Evolutionary conservation across 2,113 vertebrate species (phyloP).

Genomic region (Tylochromis polylepis): DNA sequence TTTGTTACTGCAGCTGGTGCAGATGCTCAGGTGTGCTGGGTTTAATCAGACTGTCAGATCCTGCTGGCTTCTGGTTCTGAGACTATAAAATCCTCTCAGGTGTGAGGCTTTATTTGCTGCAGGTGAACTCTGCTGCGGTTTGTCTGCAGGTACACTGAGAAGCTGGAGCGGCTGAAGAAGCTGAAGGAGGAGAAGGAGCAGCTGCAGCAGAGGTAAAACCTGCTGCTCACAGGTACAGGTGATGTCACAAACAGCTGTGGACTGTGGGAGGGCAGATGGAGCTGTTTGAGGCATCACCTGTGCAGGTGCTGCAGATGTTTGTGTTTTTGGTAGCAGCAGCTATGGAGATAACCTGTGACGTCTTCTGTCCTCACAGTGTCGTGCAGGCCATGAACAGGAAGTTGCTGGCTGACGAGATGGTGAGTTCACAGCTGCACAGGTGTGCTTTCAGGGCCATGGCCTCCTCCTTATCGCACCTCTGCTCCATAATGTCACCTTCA

Average conservation of each 20-base stretch:
- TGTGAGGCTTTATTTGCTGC: not conserved
- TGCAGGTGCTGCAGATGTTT: not conserved
- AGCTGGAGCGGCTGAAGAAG: constrained; percentile 82
- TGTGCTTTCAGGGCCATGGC: not conserved
- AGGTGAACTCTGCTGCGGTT: not conserved
- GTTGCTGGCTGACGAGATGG: constrained; percentile 85
- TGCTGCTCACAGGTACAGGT: not conserved
- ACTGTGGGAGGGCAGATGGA: not conserved
- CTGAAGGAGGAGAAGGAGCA: constrained; percentile 85
- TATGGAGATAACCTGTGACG: not conserved
- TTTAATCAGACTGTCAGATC: rapidly evolving
- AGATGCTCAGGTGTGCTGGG: not conserved
- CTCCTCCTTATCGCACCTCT: not conserved
- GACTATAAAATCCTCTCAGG: not conserved
- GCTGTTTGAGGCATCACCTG: not conserved
- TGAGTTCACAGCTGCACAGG: constrained; percentile 66
- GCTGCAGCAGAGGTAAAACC: constrained; percentile 84
- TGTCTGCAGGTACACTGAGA: constrained; percentile 82
- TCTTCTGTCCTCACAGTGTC: constrained; percentile 69
- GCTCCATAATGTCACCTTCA: not conserved
- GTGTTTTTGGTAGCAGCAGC: not conserved
- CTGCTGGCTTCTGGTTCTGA: not conserved
- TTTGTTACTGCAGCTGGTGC: not conserved
- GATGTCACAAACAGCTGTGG: not conserved
- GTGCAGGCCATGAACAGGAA: constrained; percentile 86